These are phyloP conservation scores for Sebastes vulpes DNA, from an alignment of 2,797 vertebrate species.

Conservation along the genomic window DNA sequence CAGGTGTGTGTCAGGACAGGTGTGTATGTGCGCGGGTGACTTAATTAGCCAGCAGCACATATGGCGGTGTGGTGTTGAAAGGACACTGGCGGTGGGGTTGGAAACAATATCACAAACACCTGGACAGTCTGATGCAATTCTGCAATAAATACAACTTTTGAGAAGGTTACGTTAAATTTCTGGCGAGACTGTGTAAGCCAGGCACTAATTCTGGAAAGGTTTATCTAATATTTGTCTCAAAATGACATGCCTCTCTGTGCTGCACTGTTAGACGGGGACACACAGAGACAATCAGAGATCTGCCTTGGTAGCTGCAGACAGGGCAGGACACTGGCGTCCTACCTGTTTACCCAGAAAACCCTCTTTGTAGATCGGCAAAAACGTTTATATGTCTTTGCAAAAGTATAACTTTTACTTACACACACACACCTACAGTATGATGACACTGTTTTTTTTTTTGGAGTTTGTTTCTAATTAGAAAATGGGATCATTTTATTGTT, in stretches of 20 bases:
- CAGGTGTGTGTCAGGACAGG: background rate
- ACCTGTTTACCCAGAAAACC: background rate
- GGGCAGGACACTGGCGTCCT: too few species aligned
- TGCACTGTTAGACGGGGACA: background rate
- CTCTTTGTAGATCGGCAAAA: background rate
- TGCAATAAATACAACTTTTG: background rate
- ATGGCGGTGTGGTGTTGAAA: background rate
- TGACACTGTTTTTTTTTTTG: background rate
- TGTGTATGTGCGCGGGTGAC: background rate
- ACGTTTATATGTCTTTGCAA: background rate
- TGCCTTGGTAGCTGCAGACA: too few species aligned
- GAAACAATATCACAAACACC: background rate
- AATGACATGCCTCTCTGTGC: background rate
- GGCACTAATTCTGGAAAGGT: background rate
- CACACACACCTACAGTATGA: background rate
- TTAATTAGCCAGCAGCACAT: slow-evolving; percentile 7
- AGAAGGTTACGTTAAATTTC: background rate
- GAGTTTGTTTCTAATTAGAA: background rate
- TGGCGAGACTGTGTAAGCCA: too few species aligned
- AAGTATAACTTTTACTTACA: background rate
- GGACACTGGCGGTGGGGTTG: background rate
- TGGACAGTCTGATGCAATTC: background rate
- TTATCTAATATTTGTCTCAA: background rate
- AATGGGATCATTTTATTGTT: background rate
- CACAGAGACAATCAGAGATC: background rate